These are phyloP conservation scores for Leuciscus idus DNA, from an alignment of 2,113 vertebrate genomes.

Conservation along the genomic window DNA sequence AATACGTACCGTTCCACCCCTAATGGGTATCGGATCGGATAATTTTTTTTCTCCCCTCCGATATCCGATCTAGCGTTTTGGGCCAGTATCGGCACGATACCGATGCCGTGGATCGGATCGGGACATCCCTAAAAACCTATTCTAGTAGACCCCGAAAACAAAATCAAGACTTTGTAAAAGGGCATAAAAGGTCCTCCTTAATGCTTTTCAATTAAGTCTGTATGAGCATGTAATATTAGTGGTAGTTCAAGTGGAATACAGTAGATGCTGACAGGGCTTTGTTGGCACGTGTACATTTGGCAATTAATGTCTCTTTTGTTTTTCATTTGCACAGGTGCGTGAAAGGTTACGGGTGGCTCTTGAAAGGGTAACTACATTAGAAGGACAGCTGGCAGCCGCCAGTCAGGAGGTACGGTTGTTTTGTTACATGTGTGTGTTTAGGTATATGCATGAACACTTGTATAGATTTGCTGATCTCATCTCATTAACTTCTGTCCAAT, in stretches of 20 bases:
- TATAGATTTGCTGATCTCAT: constrained; percentile 25
- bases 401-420: constrained; percentile 84
- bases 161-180: too few relatives aligned
- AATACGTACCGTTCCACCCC: too few relatives aligned
- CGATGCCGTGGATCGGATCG: too few relatives aligned
- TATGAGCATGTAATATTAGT: not conserved
- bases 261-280: not conserved
- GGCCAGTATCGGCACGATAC: too few relatives aligned
- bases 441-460: constrained; percentile 1
- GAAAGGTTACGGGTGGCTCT: constrained; percentile 90
- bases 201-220: not conserved
- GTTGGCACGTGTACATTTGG: not conserved
- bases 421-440: constrained; percentile 9
- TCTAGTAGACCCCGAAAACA: too few relatives aligned
- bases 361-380: constrained; percentile 89
- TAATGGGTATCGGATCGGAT: too few relatives aligned
- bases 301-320: constrained; percentile 23
- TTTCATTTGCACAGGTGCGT: constrained; percentile 80
- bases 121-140: too few relatives aligned
- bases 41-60: too few relatives aligned
- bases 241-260: not conserved
- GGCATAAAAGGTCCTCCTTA: not conserved
- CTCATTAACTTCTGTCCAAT: constrained; percentile 14
- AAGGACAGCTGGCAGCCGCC: constrained; percentile 86
- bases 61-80: too few relatives aligned